Conservation (phyloP, 2,797 vertebrate genomes). For the Uromys caudimaculatus region DNA sequence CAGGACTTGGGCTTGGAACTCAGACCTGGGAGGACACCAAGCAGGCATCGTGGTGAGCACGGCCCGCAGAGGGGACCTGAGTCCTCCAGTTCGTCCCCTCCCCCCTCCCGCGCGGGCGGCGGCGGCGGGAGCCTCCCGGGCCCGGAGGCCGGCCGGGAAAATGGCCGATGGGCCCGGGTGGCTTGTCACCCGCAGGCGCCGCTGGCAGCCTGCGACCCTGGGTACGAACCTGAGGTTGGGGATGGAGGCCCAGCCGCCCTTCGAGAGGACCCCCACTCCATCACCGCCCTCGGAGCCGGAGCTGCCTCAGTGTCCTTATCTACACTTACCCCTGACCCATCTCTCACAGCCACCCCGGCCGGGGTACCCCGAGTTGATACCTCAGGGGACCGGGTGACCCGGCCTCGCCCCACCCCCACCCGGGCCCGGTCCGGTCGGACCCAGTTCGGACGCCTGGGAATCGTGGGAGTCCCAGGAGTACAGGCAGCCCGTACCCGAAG, state of each 20-base stretch:
- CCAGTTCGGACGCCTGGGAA: background rate
- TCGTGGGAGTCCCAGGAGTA: background rate
- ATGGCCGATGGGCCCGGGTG: slow-evolving; percentile 80
- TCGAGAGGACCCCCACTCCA: background rate
- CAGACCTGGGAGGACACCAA: slow-evolving; percentile 57
- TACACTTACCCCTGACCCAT: background rate
- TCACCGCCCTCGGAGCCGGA: background rate
- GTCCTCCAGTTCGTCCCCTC: slow-evolving; percentile 48
- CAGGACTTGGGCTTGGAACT: background rate
- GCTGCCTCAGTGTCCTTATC: slow-evolving; percentile 60
- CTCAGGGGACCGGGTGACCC: background rate
- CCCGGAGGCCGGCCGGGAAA: slow-evolving; percentile 65
- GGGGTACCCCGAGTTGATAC: slow-evolving; percentile 21
- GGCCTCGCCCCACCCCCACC: slow-evolving; percentile 58
- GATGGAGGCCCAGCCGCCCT: background rate
- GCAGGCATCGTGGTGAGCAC: slow-evolving; percentile 25
- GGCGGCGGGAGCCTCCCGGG: slow-evolving; percentile 68
- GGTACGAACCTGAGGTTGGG: slow-evolving; percentile 34
- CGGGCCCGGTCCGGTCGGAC: background rate
- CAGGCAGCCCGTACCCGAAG: slow-evolving; percentile 71
- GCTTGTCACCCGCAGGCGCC: slow-evolving; percentile 78
- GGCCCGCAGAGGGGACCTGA: slow-evolving; percentile 80
- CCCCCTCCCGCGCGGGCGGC: slow-evolving; percentile 68
- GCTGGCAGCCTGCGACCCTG: slow-evolving; percentile 39
- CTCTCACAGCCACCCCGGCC: background rate